A percentile compares a stretch with the other conserved stretches of the same genome.
Evolutionary conservation across 2,113 vertebrate genomes (phyloP).

Genomic region (Ammodytes dubius): DNA sequence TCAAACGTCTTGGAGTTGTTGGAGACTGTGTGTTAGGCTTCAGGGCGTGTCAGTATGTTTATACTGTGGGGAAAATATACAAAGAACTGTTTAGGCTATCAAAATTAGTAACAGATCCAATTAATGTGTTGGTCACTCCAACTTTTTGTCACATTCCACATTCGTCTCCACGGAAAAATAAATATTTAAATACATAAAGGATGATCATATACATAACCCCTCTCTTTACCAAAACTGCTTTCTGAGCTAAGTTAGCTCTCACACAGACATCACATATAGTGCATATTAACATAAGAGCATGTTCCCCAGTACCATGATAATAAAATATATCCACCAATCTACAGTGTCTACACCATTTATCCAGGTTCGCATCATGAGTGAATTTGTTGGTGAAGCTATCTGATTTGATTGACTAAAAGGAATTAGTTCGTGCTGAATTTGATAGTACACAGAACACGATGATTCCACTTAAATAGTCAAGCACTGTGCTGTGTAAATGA

Average conservation of each 20-base stretch:
- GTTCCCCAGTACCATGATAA: neutral
- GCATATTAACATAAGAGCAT: neutral
- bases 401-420: neutral
- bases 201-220: too few relatives aligned
- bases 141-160: too few relatives aligned
- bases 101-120: neutral
- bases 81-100: neutral
- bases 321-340: neutral
- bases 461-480: neutral
- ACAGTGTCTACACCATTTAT: neutral
- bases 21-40: neutral
- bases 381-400: neutral
- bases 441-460: neutral
- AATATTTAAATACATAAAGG: too few relatives aligned
- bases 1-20: neutral
- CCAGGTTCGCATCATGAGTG: neutral
- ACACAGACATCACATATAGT: neutral
- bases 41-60: neutral
- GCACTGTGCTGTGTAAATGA: too few relatives aligned
- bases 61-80: neutral
- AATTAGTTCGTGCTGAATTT: neutral
- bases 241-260: neutral
- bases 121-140: too few relatives aligned
- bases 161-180: too few relatives aligned
- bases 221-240: neutral